Evolutionary conservation across 2,888 invertebrate species (phyloP), one percentile per base, ranked within the genome.

Genomic region (Drosophila pullipes): DNA sequence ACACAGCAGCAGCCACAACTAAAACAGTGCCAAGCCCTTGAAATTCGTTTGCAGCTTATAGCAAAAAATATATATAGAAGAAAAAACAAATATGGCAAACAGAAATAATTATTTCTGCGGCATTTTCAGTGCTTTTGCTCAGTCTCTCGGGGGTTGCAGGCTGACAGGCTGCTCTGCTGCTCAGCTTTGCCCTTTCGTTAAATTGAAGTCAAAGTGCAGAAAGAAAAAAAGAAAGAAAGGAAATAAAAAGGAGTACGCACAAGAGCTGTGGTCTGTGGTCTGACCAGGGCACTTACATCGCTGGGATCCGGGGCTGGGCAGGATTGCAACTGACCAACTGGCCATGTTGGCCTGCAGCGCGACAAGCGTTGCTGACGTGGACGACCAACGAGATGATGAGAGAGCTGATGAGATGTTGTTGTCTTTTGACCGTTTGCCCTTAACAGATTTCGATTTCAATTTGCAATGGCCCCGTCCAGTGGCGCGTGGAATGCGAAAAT

Each of bases 381-480:
- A 66, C 47, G 55, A 57, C 52, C 58, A 63, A 64, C 59, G 11
- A 54, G 58, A 67, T 66, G 76, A 72, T 70, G 72, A 72, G 77
- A 50, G 76, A 55, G 50, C 62, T 74, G 83, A 83, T 63, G 81
- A 75, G 75, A 67, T 69, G 22, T 44, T 28, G 58, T 69, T 74
- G 71, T 61, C 63, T 74, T 31, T 41, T 35, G 64, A 50, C 50
- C 30, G 22, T 41, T 41, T 61, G 35, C 30, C n/a, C 66, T 71
- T 65, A 85, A 90, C 90, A 89, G 87, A 90, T 89, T 88, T 88
- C 89, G 91, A 90, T 87, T 87, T 87, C 90, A 87, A 90, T 88
- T 90, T 86, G 74, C 65, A 66, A 73, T 81, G 64, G 67, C 74
- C 50, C 63, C 78, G 74, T 76, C 81, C 73, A 47, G 59, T 37